phyloP scores from a whole-genome alignment of 2,888 invertebrate genomes.

The Meganola albula region DNA sequence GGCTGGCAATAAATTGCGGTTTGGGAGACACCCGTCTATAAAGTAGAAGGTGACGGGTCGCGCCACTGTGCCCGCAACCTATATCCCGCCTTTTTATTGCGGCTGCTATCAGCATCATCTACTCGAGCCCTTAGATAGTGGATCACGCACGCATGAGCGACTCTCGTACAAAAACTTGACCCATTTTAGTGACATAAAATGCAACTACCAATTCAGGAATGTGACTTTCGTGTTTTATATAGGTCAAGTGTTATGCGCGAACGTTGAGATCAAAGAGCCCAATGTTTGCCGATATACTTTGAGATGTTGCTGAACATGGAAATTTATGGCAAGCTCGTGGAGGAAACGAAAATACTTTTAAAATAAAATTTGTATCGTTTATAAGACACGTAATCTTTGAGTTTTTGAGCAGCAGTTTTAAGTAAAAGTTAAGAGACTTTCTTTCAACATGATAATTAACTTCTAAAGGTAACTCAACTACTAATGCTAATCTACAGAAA shows the following conservation, averaged over 20 bases:
- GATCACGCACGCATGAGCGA: slow-evolving; percentile 60
- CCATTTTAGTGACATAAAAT: slow-evolving; percentile 46
- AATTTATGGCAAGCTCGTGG: too few relatives aligned
- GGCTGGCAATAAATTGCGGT: slow-evolving; percentile 59
- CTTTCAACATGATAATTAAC: too few relatives aligned
- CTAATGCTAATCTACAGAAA: too few relatives aligned
- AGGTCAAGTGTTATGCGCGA: slow-evolving; percentile 27
- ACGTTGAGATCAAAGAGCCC: slow-evolving; percentile 20
- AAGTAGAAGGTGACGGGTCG: slow-evolving; percentile 59
- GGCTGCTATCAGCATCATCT: slow-evolving; percentile 67
- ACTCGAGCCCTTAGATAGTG: slow-evolving; percentile 64
- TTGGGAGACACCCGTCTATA: slow-evolving; percentile 60
- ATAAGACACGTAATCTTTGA: too few relatives aligned
- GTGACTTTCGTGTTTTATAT: slow-evolving; percentile 29
- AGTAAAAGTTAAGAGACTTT: too few relatives aligned
- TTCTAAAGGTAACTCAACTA: too few relatives aligned
- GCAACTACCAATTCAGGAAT: slow-evolving; percentile 43
- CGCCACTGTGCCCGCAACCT: slow-evolving; percentile 43
- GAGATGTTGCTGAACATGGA: slow-evolving; percentile 10
- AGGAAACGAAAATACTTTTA: too few relatives aligned
- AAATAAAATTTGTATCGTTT: too few relatives aligned
- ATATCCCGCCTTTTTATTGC: slow-evolving; percentile 66
- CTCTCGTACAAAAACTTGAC: slow-evolving; percentile 56
- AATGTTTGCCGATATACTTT: slow-evolving; percentile 10
- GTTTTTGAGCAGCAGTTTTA: too few relatives aligned